Conservation (phyloP, 2,113 vertebrate genomes). For the Pithys albifrons region DNA sequence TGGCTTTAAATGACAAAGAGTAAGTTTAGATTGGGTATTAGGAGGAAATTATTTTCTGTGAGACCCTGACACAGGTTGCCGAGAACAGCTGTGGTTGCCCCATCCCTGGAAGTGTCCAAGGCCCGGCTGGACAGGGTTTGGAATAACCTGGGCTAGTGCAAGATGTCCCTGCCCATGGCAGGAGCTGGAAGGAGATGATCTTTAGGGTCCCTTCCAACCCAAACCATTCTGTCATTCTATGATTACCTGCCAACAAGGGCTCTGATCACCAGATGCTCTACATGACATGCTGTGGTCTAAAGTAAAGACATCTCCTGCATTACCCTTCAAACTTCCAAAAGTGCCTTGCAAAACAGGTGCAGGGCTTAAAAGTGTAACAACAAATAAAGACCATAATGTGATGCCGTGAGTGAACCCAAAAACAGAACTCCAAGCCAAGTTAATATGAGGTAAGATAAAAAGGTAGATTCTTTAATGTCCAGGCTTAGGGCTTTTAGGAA, state of each 20-base stretch:
- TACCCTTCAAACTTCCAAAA: not conserved
- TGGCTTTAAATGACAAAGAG: not conserved
- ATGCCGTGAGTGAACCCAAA: too few relatives aligned
- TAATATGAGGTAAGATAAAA: too few relatives aligned
- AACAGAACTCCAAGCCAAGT: not conserved
- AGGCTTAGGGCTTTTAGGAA: too few relatives aligned
- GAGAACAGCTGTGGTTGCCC: not conserved
- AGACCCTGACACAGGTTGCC: not conserved
- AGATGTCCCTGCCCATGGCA: not conserved
- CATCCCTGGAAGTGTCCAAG: not conserved
- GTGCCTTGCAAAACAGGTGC: not conserved
- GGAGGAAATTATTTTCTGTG: not conserved
- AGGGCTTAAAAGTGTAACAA: not conserved
- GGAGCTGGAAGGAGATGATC: rapidly evolving
- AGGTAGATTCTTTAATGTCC: too few relatives aligned
- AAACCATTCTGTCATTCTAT: not conserved
- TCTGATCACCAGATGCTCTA: not conserved
- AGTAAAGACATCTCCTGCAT: rapidly evolving
- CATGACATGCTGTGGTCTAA: rapidly evolving
- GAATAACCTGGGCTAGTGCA: not conserved
- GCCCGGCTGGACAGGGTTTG: not conserved
- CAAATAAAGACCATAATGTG: not conserved
- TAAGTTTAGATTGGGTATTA: not conserved
- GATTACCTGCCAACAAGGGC: not conserved
- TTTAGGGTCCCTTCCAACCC: rapidly evolving